Evolutionary conservation across 2,113 vertebrate species (phyloP), one percentile per base, ranked within the genome.

Genomic region (Catharus bicknelli): DNA sequence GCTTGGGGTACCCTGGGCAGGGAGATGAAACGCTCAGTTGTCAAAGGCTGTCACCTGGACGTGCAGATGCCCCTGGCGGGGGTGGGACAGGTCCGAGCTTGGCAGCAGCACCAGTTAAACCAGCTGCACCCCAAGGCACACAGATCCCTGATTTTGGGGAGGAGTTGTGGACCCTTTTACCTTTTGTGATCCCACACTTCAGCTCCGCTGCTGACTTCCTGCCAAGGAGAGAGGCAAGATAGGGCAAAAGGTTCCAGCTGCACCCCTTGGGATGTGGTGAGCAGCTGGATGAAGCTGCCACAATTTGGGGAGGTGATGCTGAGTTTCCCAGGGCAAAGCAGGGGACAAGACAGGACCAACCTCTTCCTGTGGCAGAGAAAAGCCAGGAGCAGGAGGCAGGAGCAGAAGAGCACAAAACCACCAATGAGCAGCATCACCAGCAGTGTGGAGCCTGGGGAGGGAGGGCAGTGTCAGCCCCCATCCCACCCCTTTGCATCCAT

Each of bases 291-390:
- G 1, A 64, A 73, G 50, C 42, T 13, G 4, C 32, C 0, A 1
- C 4, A 30, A 23, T 61, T 36, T 81, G n/a, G 22, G 25, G 34
- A n/a, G 23, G n/a, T 0, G 6, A 66, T 22, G 47, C 75, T 0
- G 1, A 36, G n/a, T 30, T 6, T 38, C 38, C 0, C n/a, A 3
- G 29, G 40, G 32, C 0, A 16, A 73, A 73, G 34, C 8, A 1
- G 22, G 40, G 61, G 5, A 16, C 54, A 57, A 78, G 51, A 47
- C 15, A 25, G 68, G n/a, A 94, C 94, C 61, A 97, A 99, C 98
- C 98, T 98, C 96, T 97, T 98, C 88, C 96, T 98, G 97, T 72
- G 97, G 94, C 97, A 98, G 83, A 99, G 90, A 68, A 98, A 98
- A 68, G 90, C 97, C 94, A 98, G 59, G 86, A 99, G 95, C 94